Evolutionary conservation across 1,140 invertebrate species (phyloP).

Genomic region (Bacillus rossius): DNA sequence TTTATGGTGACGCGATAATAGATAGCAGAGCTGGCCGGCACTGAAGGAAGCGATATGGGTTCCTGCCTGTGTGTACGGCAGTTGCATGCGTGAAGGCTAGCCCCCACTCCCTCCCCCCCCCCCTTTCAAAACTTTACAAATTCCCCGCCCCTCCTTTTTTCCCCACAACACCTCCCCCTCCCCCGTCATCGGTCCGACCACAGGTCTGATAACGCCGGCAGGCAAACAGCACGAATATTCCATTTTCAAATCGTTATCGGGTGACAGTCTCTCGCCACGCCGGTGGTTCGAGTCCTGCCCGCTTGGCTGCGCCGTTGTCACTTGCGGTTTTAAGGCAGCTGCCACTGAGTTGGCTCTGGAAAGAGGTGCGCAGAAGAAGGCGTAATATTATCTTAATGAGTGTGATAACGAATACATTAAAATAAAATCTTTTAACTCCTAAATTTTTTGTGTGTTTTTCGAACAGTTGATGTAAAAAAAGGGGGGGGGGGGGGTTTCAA

Average conservation of each 20-base stretch:
- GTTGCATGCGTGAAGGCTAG: slow-evolving; percentile 1
- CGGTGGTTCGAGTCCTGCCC: too few relatives aligned
- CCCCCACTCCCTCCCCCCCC: slow-evolving; percentile 19
- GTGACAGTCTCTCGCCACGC: slow-evolving; percentile 6
- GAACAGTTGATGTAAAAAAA: too few relatives aligned
- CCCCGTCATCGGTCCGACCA: slow-evolving; percentile 23
- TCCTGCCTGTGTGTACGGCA: slow-evolving; percentile 10
- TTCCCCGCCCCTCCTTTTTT: slow-evolving; percentile 4
- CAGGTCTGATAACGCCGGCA: slow-evolving; percentile 32
- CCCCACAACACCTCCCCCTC: slow-evolving; percentile 2
- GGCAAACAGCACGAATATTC: slow-evolving; percentile 24
- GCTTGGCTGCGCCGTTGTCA: too few relatives aligned
- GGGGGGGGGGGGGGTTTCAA: too few relatives aligned
- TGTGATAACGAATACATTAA: too few relatives aligned
- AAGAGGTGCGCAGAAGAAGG: too few relatives aligned
- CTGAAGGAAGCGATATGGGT: slow-evolving; percentile 13
- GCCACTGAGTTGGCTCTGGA: too few relatives aligned
- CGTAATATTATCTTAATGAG: too few relatives aligned
- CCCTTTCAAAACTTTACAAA: too few relatives aligned
- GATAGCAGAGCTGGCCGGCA: slow-evolving; percentile 9
- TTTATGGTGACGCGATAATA: slow-evolving; percentile 13
- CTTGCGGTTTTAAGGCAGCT: too few relatives aligned
- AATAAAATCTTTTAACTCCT: too few relatives aligned
- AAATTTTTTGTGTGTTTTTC: too few relatives aligned
- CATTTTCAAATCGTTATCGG: slow-evolving; percentile 17